A percentile compares a stretch with the other conserved stretches of the same genome.
Conservation (phyloP, 2,888 invertebrate species). For the Psococerastis gibbosa region DNA sequence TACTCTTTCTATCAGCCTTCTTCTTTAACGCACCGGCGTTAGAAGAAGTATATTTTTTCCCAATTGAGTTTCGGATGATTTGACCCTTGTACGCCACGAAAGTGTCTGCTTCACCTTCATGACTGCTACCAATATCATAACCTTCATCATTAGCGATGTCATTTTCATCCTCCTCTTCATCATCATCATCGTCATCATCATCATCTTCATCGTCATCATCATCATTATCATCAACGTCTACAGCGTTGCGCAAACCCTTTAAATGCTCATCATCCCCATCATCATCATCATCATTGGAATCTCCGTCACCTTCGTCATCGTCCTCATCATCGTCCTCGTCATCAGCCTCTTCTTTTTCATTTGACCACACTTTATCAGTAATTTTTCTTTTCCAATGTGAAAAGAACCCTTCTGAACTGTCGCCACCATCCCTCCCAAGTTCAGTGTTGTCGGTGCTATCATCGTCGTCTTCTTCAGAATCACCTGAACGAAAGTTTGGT, state of each 20-base stretch:
- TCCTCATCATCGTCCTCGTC: conserved; percentile 20
- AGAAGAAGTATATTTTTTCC: too few species aligned
- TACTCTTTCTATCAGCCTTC: too few species aligned
- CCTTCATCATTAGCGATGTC: background rate
- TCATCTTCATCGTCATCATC: background rate
- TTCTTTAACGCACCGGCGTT: too few species aligned
- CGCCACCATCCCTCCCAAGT: background rate
- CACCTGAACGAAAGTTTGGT: conserved; percentile 13
- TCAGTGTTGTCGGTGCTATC: conserved; percentile 7
- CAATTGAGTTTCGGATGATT: too few species aligned
- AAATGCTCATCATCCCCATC: conserved; percentile 31
- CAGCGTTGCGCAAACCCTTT: conserved; percentile 32
- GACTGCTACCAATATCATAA: too few species aligned
- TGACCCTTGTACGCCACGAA: too few species aligned
- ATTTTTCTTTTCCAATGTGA: conserved; percentile 7
- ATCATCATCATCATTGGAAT: conserved; percentile 22
- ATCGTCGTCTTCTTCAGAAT: conserved; percentile 12
- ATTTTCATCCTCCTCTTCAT: background rate
- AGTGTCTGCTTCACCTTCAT: too few species aligned
- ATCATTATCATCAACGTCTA: conserved; percentile 27
- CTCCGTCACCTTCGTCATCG: conserved; percentile 20
- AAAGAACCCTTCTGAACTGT: background rate
- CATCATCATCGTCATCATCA: background rate
- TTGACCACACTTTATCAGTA: conserved; percentile 7
- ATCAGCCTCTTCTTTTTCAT: conserved; percentile 24